Evolutionary conservation across 2,888 invertebrate genomes (phyloP).

Genomic region (Sminthurides aquaticus): DNA sequence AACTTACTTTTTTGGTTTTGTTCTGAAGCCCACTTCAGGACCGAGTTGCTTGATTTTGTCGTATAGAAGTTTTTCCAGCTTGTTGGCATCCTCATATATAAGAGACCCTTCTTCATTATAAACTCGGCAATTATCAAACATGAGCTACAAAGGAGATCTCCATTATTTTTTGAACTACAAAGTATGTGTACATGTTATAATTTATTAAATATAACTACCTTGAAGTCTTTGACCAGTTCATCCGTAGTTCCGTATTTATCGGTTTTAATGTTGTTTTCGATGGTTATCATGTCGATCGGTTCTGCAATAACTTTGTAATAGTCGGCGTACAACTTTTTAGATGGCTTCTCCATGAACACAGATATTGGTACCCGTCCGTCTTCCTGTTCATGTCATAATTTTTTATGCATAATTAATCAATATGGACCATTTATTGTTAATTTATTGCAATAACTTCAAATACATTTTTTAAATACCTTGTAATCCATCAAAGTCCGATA

Average conservation of each 20-base stretch:
- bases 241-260: conserved; percentile 58
- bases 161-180: background rate
- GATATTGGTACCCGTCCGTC: conserved; percentile 80
- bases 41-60: conserved; percentile 72
- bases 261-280: conserved; percentile 79
- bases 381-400: background rate
- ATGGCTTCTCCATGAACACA: conserved; percentile 93
- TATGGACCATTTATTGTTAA: too few relatives aligned
- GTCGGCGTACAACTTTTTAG: conserved; percentile 86
- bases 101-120: conserved; percentile 95
- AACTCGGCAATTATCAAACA: conserved; percentile 94
- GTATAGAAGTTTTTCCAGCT: conserved; percentile 73
- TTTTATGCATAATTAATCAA: background rate
- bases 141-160: conserved; percentile 57
- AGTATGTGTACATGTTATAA: background rate
- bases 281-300: conserved; percentile 90
- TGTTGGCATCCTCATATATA: conserved; percentile 89
- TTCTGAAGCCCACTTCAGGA: conserved; percentile 48
- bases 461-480: conserved; percentile 45
- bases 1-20: conserved; percentile 37
- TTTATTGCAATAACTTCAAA: background rate
- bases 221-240: conserved; percentile 57
- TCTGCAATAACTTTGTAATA: conserved; percentile 89
- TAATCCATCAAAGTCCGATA: conserved; percentile 68
- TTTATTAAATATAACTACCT: conserved; percentile 45